phyloP scores from a whole-genome alignment of 2,888 invertebrate genomes.

The Clostera curtula region DNA sequence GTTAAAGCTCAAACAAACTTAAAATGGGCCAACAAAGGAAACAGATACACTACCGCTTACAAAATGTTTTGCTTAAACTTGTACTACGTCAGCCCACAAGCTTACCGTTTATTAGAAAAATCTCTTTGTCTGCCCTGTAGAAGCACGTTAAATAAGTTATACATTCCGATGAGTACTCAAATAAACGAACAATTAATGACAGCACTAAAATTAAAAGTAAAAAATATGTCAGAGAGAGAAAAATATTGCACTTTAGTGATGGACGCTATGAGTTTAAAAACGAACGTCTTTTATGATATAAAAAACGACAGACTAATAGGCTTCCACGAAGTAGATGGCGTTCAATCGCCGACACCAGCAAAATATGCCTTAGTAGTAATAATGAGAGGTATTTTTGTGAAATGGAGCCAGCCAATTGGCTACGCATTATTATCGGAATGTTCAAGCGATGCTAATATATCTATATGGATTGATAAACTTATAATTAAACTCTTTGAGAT shows the following conservation, averaged over 20 bases:
- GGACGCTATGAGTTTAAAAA: slow-evolving; percentile 16
- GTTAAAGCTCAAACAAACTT: slow-evolving; percentile 12
- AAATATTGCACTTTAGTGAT: slow-evolving; percentile 15
- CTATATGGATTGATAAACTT: slow-evolving; percentile 20
- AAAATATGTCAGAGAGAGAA: slow-evolving; percentile 15
- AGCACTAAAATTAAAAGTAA: slow-evolving; percentile 17
- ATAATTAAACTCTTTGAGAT: too few species aligned
- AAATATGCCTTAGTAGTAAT: slow-evolving; percentile 19
- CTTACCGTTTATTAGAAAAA: slow-evolving; percentile 11
- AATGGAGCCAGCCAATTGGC: slow-evolving; percentile 19
- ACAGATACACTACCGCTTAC: slow-evolving; percentile 8
- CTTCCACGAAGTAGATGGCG: slow-evolving; percentile 21
- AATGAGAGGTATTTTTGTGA: slow-evolving; percentile 17
- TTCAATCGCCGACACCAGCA: slow-evolving; percentile 15
- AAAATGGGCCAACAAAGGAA: slow-evolving; percentile 6
- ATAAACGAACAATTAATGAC: slow-evolving; percentile 13
- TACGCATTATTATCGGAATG: slow-evolving; percentile 19
- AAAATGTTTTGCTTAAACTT: slow-evolving; percentile 16
- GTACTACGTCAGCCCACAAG: slow-evolving; percentile 11
- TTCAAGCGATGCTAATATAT: slow-evolving; percentile 8
- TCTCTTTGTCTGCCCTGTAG: slow-evolving; percentile 10
- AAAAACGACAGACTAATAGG: slow-evolving; percentile 20
- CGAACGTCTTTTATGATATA: slow-evolving; percentile 16
- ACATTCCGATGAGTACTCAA: slow-evolving; percentile 14
- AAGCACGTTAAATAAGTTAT: slow-evolving; percentile 7